phyloP scores from a whole-genome alignment of 1,140 invertebrate genomes.

The Diachasma alloeum region DNA sequence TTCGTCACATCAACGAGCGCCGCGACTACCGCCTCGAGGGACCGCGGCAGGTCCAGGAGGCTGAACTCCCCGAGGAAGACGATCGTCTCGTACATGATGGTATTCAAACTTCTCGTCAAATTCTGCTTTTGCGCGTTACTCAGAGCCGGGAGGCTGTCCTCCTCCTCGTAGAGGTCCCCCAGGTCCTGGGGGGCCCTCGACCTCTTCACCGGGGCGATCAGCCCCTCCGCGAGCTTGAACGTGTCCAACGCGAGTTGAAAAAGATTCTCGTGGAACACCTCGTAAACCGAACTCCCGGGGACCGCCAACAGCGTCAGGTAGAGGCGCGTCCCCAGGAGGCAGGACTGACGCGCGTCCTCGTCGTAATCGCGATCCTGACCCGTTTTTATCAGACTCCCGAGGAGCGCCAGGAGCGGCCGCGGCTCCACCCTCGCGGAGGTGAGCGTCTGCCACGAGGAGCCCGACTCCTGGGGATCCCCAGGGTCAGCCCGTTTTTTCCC shows the following conservation, averaged over 20 bases:
- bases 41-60: conserved; percentile 62
- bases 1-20: conserved; percentile 64
- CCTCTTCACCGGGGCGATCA: conserved; percentile 43
- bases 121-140: conserved; percentile 44
- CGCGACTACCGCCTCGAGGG: conserved; percentile 62
- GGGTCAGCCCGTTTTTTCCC: conserved; percentile 31
- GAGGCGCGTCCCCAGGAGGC: conserved; percentile 60
- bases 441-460: conserved; percentile 67
- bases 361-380: conserved; percentile 57
- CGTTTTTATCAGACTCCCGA: conserved; percentile 64
- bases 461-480: conserved; percentile 13
- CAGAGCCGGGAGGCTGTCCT: conserved; percentile 34
- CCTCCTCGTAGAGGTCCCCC: conserved; percentile 47
- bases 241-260: conserved; percentile 65
- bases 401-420: conserved; percentile 62
- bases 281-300: conserved; percentile 68
- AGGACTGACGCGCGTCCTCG: conserved; percentile 52
- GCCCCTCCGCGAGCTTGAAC: conserved; percentile 54
- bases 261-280: conserved; percentile 69
- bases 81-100: conserved; percentile 61
- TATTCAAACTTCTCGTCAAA: conserved; percentile 51
- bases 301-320: conserved; percentile 65
- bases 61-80: conserved; percentile 61
- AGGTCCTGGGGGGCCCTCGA: conserved; percentile 31
- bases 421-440: conserved; percentile 62